Percentiles rank a stretch among this genome's conserved stretches.
Conservation (phyloP, 2,797 vertebrate genomes). For the Menidia menidia region DNA sequence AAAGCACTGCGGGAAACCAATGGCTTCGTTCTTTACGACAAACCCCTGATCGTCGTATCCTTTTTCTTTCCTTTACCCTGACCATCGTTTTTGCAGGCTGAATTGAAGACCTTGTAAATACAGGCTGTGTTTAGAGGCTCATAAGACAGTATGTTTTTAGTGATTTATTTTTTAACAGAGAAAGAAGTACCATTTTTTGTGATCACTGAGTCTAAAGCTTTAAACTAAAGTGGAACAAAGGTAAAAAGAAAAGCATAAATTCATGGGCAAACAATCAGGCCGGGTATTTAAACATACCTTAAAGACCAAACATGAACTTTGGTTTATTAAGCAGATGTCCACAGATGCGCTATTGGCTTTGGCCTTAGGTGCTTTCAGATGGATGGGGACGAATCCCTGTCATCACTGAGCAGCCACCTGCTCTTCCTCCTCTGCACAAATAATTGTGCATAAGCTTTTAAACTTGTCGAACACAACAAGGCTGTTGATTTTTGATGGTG, state of each 20-base stretch:
- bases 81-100: background rate
- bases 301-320: background rate
- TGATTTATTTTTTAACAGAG: too few species aligned
- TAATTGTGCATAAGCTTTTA: slow-evolving; percentile 41
- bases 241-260: too few species aligned
- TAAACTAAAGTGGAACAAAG: too few species aligned
- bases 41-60: slow-evolving; percentile 98
- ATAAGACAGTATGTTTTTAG: too few species aligned
- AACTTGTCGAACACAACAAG: slow-evolving; percentile 43
- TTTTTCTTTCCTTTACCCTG: slow-evolving; percentile 64
- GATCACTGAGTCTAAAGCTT: too few species aligned
- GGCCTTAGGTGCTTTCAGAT: slow-evolving; percentile 29
- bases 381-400: slow-evolving; percentile 44
- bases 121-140: background rate
- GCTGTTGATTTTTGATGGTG: slow-evolving; percentile 33
- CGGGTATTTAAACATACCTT: too few species aligned
- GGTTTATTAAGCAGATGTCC: slow-evolving; percentile 2
- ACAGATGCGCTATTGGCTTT: slow-evolving; percentile 46
- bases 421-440: slow-evolving; percentile 21
- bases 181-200: too few species aligned
- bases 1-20: slow-evolving; percentile 95
- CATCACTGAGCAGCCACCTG: slow-evolving; percentile 53
- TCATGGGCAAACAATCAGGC: too few species aligned
- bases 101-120: background rate
- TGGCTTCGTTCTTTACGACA: slow-evolving; percentile 93